Evolutionary conservation across 2,888 invertebrate genomes (phyloP), one percentile per base, ranked within the genome.

Genomic region (Galerucella nymphaeae): DNA sequence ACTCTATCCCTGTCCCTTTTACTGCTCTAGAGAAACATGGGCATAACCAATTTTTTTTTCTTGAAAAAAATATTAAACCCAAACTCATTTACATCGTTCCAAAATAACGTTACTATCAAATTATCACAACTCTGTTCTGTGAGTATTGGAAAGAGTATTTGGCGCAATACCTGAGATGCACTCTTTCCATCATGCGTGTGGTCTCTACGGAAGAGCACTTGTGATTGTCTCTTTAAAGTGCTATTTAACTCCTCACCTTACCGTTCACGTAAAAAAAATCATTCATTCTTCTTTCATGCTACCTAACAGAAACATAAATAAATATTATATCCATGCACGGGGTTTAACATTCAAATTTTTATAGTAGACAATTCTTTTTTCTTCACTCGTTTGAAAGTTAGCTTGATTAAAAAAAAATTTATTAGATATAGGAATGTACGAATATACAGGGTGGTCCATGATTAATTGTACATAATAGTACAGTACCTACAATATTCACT

Each of bases 151-250:
- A 18, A 9, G 30, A 50, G 61, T 61, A 63, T 67, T 63, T 57
- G 50, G 62, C 71, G 70, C 57, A 70, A 65, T 65, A 70, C 65
- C 70, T 65, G 65, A 53, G 18, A 53, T n/a, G 57, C 23, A 23
- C 66, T 55, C 20, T 66, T 41, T 41, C 14, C 18, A 38, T 58
- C 70, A 64, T 69, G 72, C 69, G 72, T 68, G 72, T 72, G 72
- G 72, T 72, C 72, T 55, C 13, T 38, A 59, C 48, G 59, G 20
- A 65, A 72, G 62, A 72, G 69, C 59, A 61, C 67, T 68, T 68
- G 20, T 20, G 67, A 68, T 68, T 68, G 67, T 68, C 59, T 68
- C 45, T 30, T 20, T 68, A 48, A 50, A 68, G 67, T 68, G 67
- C 67, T 38, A 68, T 59, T 68, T 68, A 68, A 61, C 13, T 61